Base-by-base conservation (phyloP, 2,113 vertebrate genomes). In the Colossoma macropomum region DNA sequence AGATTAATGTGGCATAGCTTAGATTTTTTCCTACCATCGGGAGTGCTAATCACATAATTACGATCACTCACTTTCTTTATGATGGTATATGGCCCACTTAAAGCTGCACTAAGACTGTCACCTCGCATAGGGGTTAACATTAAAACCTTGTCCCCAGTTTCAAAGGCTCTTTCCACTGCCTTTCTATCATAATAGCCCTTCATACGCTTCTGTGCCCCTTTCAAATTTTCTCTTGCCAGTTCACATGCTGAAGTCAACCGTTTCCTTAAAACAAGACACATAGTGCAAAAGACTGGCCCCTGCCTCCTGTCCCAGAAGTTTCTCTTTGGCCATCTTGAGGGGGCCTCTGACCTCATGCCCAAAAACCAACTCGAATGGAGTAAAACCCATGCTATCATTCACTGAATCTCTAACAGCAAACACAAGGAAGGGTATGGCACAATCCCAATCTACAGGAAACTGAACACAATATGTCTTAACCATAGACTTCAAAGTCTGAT, bases 401-500 rank as follows among this genome's bases (percentile, higher is more conserved):
- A 28, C 15, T 8, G 16, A 25, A 11, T 32, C 15, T 38, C 66
- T 69, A 2, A 56, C 19, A 32, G 50, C 28, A 74, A 72, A 32
- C 19, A 32, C 5, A 5, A 69, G 17, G 34, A 68, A 9, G 10
- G 41, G 41, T 9, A 45, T 45, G 1, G 41, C 41, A 45, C 4
- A 45, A 45, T 11, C 41, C 41, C 68, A 77, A 27, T 75, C 71
- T 2, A 28, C 41, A 30, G 65, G 66, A 48, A 21, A 19, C 11
- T 78, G 11, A 16, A 25, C 59, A 52, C 21, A 65, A 13, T 72
- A 78, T 11, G 19, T 73, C 21, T 72, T 72, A 3, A 84, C 52
- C 76, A 74, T 65, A n/a, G 38, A 17, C 10, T 79, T 84, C 6
- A 75, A 16, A n/a, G 62, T 80, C 19, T 84, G 83, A 59, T 80